Evolutionary conservation across 2,113 vertebrate genomes (phyloP), one percentile per base, ranked within the genome.

Genomic region (Hippocampus abdominalis): DNA sequence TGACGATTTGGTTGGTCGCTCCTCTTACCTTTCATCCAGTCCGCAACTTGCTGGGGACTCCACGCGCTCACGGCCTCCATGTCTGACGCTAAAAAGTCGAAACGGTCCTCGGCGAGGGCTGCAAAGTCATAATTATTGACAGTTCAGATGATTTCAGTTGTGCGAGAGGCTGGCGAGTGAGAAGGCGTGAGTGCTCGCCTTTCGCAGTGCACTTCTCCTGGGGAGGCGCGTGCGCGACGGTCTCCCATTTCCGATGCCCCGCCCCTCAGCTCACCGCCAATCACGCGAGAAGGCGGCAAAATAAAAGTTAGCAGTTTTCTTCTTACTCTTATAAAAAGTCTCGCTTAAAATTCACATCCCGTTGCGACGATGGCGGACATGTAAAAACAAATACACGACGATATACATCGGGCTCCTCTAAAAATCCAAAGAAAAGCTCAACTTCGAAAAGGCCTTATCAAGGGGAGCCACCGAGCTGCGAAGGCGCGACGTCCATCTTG

Each of bases 61-160:
- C 63, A 64, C 2, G 63, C 8, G 23, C 63, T 46, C 40, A 64
- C 63, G 8, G 63, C 42, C n/a, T 64, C 63, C 63, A 64, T 64
- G 40, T 46, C 6, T 15, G 56, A 29, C 25, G 1, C 56, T 59
- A 18, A 18, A 60, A 46, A 7, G 62, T 64, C 12, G 12, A 64
- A 16, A 64, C 16, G 13, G 44, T 36, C 8, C 18, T 39, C 8
- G 10, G 60, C 32, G 32, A 11, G 32, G 20, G 36, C 18, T 8
- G 1, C 39, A n/a, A 59, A 62, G 20, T 36, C 60, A 40, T 36
- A 9, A 9, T 61, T 61, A 61, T 3, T 44, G 23, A 44, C 6
- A 18, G 6, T 64, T n/a, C 2, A 25, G 7, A 18, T 12, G 57
- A 32, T 18, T 60, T 57, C 11, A 4, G 21, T 25, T 15, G 4